These are phyloP conservation scores for Brachypteracias leptosomus DNA, from an alignment of 2,113 vertebrate genomes.

Conservation along the genomic window DNA sequence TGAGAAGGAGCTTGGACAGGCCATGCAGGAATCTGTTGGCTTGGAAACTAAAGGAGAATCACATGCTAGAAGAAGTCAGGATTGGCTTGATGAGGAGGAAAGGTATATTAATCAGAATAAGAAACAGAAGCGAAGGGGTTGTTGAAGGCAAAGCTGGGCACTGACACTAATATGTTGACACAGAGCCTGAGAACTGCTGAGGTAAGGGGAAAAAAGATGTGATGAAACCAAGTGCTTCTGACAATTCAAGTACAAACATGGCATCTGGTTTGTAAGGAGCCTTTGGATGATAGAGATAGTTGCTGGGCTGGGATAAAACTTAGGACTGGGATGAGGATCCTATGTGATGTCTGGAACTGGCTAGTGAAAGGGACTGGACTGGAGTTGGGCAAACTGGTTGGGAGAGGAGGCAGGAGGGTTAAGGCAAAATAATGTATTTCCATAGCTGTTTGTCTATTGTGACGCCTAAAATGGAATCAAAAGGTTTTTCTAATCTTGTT, in stretches of 20 bases:
- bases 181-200: neutral
- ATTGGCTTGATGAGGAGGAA: neutral
- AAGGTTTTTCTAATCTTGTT: neutral
- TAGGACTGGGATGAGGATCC: neutral
- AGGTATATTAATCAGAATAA: neutral
- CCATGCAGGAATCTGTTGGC: neutral
- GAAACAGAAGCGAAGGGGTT: neutral
- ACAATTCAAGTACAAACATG: neutral
- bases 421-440: neutral
- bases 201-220: neutral
- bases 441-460: neutral
- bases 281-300: neutral
- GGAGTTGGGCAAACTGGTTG: neutral
- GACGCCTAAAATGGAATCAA: neutral
- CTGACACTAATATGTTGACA: neutral
- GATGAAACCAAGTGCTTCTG: neutral
- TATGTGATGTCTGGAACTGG: neutral
- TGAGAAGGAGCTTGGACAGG: neutral
- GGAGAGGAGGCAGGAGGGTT: neutral
- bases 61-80: neutral
- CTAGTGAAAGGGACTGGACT: neutral
- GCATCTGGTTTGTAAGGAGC: neutral
- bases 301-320: neutral
- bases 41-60: neutral
- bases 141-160: neutral